A percentile compares a stretch with the other conserved stretches of the same genome.
phyloP scores from a whole-genome alignment of 92 coral and sea anemone genomes.

The Epizoanthus fatuus region DNA sequence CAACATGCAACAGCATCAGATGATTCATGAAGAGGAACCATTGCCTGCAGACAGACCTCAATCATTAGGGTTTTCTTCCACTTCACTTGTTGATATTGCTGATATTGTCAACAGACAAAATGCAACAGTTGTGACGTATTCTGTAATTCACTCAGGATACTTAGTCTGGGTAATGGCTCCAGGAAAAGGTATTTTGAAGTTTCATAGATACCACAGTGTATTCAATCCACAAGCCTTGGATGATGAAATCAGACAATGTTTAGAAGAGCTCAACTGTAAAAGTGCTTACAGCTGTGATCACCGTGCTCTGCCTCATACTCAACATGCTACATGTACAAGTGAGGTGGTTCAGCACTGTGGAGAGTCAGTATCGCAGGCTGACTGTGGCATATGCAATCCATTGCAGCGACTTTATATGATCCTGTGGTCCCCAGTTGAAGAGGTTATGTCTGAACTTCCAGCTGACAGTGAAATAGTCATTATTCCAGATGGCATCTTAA shows the following conservation, averaged over 20 bases:
- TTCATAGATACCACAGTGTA: constrained; percentile 67
- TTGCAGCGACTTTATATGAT: constrained; percentile 73
- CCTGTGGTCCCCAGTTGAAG: constrained; percentile 72
- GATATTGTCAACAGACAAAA: constrained; percentile 58
- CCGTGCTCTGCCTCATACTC: constrained; percentile 70
- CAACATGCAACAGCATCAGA: constrained; percentile 65
- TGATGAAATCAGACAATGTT: constrained; percentile 64
- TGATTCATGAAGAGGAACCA: constrained; percentile 35
- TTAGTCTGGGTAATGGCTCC: constrained; percentile 82
- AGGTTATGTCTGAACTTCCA: constrained; percentile 50
- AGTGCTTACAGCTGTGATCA: constrained; percentile 78
- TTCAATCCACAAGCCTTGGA: constrained; percentile 68
- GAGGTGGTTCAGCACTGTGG: not conserved
- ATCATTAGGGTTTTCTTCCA: constrained; percentile 42
- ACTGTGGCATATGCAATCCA: constrained; percentile 36
- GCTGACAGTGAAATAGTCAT: constrained; percentile 47
- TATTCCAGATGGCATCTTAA: constrained; percentile 72
- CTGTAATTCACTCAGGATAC: constrained; percentile 72
- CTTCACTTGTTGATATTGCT: constrained; percentile 68
- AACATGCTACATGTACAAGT: not conserved
- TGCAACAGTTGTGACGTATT: constrained; percentile 69
- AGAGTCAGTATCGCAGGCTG: not conserved
- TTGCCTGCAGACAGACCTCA: not conserved
- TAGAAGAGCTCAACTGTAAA: constrained; percentile 67
- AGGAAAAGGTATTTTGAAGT: constrained; percentile 76